Evolutionary conservation across 2,888 invertebrate genomes (phyloP).

Genomic region (Antheraea assamensis): DNA sequence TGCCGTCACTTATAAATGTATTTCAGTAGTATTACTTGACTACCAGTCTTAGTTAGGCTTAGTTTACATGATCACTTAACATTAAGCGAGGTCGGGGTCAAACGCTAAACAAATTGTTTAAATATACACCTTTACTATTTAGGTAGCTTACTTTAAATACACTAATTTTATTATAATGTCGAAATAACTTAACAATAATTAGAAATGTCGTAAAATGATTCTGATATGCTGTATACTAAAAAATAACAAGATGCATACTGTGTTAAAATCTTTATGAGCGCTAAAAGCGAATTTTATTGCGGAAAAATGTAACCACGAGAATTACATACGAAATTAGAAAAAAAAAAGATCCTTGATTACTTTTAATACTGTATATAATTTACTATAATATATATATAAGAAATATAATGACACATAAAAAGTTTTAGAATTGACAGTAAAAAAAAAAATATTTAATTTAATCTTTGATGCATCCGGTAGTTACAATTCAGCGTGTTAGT

Average conservation of each 20-base stretch:
- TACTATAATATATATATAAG: neutral
- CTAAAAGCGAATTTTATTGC: conserved; percentile 10
- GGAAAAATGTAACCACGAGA: neutral
- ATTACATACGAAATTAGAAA: neutral
- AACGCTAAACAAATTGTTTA: neutral
- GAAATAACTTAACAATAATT: neutral
- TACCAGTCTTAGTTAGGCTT: no score
- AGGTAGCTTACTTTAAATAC: neutral
- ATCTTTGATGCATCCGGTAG: conserved; percentile 34
- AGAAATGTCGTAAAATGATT: neutral
- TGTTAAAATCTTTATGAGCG: conserved; percentile 6
- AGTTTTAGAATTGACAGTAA: neutral
- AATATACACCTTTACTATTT: neutral
- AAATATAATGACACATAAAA: neutral
- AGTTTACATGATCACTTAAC: no score
- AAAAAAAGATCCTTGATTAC: neutral
- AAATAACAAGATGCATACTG: conserved; percentile 9
- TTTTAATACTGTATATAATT: neutral
- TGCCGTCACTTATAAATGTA: no score
- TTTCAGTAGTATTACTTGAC: no score
- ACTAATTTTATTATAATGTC: neutral
- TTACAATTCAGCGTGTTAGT: conserved; percentile 34
- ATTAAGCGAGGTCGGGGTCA: neutral
- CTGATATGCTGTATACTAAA: neutral
- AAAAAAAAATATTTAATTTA: conserved; percentile 30